These are phyloP conservation scores for Antheraea assamensis DNA, from an alignment of 2,888 invertebrate genomes.

Conservation along the genomic window DNA sequence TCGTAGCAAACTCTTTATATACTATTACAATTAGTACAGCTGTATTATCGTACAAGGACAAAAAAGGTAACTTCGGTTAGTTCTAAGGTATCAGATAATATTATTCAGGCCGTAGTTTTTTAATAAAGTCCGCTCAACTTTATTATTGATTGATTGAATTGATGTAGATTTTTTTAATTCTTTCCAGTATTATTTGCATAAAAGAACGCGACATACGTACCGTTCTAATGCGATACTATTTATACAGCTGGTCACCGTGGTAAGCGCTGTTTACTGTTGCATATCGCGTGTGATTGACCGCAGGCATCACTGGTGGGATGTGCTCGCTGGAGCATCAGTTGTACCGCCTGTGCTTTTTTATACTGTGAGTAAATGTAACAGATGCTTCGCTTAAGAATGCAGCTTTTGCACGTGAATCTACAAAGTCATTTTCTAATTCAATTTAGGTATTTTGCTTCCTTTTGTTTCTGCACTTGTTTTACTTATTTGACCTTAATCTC, in stretches of 20 bases:
- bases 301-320: conserved; percentile 92
- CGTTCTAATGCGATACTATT: conserved; percentile 61
- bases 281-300: conserved; percentile 86
- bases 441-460: too few relatives aligned
- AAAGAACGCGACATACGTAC: conserved; percentile 37
- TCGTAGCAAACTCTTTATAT: background rate
- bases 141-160: background rate
- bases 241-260: conserved; percentile 77
- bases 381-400: too few relatives aligned
- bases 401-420: too few relatives aligned
- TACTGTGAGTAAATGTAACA: conserved; percentile 70
- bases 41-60: too few relatives aligned
- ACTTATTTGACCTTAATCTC: too few relatives aligned
- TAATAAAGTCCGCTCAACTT: too few relatives aligned
- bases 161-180: background rate
- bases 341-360: conserved; percentile 80
- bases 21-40: too few relatives aligned
- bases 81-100: too few relatives aligned
- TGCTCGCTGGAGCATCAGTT: conserved; percentile 83
- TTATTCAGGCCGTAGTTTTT: too few relatives aligned
- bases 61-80: too few relatives aligned
- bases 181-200: conserved; percentile 84
- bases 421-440: too few relatives aligned
- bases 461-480: too few relatives aligned
- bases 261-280: conserved; percentile 82